phyloP scores from a whole-genome alignment of 1,140 invertebrate species.

The Apis florea region DNA sequence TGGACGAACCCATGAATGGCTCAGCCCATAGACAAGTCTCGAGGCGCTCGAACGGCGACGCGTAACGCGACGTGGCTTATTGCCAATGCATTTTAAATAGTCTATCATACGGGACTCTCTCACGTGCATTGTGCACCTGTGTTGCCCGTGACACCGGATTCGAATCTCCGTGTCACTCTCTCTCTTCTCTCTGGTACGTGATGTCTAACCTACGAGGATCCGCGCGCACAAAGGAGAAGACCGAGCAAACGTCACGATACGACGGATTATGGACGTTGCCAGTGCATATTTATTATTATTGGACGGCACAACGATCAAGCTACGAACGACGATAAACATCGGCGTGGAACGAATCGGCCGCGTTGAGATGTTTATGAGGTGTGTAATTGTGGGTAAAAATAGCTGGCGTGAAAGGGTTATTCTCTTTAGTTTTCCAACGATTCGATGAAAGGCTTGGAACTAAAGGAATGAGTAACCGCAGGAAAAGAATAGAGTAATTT shows the following conservation, averaged over 20 bases:
- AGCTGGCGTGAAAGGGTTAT: not conserved
- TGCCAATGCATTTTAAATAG: slow-evolving; percentile 80
- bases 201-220: slow-evolving; percentile 3
- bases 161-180: slow-evolving; percentile 18
- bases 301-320: slow-evolving; percentile 19
- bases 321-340: slow-evolving; percentile 33
- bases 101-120: slow-evolving; percentile 68
- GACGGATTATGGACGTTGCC: slow-evolving; percentile 30
- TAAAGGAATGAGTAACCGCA: not conserved
- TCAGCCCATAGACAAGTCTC: slow-evolving; percentile 67
- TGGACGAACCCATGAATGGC: slow-evolving; percentile 50
- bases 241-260: slow-evolving; percentile 45
- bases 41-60: slow-evolving; percentile 60
- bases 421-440: not conserved
- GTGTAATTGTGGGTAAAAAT: slow-evolving; percentile 35
- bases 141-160: slow-evolving; percentile 55
- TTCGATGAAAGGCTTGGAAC: not conserved
- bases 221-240: slow-evolving; percentile 21
- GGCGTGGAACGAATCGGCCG: slow-evolving; percentile 6
- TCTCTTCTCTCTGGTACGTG: not conserved
- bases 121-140: slow-evolving; percentile 62
- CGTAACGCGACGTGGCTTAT: slow-evolving; percentile 77
- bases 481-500: not conserved
- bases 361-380: slow-evolving; percentile 22
- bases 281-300: slow-evolving; percentile 19